A percentile compares a stretch with the other conserved stretches of the same genome.
These are phyloP conservation scores for Drosophila simulans DNA, from an alignment of 1,140 invertebrate genomes.

Conservation along the genomic window DNA sequence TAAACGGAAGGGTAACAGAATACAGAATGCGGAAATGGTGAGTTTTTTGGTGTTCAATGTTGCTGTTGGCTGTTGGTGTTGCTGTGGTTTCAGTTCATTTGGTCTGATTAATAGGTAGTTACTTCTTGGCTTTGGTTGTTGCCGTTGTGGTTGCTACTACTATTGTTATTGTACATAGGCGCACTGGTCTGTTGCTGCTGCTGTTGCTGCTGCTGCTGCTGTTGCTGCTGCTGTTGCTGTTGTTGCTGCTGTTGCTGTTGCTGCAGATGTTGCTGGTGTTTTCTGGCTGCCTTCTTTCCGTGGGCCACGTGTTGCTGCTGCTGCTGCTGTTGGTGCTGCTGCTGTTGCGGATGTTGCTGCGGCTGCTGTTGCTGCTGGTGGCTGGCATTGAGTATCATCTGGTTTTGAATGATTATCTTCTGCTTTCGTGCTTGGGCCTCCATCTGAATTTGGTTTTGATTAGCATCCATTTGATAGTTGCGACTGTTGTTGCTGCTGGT, in stretches of 20 bases:
- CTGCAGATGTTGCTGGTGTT: conserved; percentile 62
- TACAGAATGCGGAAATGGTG: conserved; percentile 43
- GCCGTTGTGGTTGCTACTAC: conserved; percentile 55
- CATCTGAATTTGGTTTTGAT: conserved; percentile 71
- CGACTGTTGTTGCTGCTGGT: conserved; percentile 65
- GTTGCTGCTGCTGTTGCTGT: conserved; percentile 55
- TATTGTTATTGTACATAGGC: conserved; percentile 69
- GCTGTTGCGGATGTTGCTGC: conserved; percentile 56
- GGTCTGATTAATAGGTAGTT: conserved; percentile 76
- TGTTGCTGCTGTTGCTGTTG: conserved; percentile 42
- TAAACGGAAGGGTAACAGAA: conserved; percentile 62
- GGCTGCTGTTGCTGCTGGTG: conserved; percentile 74
- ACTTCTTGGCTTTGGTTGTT: conserved; percentile 74
- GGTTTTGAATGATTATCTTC: conserved; percentile 84
- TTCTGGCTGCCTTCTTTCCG: conserved; percentile 41
- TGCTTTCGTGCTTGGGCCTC: conserved; percentile 72
- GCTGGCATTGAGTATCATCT: conserved; percentile 80
- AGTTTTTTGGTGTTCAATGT: conserved; percentile 49
- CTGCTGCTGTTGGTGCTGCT: conserved; percentile 58
- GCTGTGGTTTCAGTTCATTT: conserved; percentile 40
- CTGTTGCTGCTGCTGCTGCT: conserved; percentile 51
- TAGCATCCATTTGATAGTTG: conserved; percentile 73
- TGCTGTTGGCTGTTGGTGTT: conserved; percentile 59
- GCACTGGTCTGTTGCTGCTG: conserved; percentile 60
- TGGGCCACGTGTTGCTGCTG: conserved; percentile 47